Conservation (phyloP, 2,797 vertebrate genomes). For the Urocyon cinereoargenteus region DNA sequence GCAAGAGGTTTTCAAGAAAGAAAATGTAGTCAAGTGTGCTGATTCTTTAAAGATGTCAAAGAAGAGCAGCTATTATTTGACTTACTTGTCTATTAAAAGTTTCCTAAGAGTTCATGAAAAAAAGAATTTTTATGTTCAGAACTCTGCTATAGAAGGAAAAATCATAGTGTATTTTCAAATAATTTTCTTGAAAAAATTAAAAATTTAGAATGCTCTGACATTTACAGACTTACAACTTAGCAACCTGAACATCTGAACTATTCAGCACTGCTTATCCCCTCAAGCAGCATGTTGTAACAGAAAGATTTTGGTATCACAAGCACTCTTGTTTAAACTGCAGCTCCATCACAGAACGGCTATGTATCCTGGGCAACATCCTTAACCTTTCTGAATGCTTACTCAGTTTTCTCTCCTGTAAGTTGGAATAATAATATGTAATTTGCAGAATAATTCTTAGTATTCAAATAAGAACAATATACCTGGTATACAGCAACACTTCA, state of each 20-base stretch:
- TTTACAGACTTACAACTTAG: neutral
- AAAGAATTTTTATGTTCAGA: neutral
- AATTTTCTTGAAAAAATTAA: conserved; percentile 20
- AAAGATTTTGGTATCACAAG: neutral
- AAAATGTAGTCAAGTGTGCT: neutral
- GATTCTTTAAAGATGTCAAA: neutral
- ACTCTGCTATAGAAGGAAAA: neutral
- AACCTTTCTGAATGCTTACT: neutral
- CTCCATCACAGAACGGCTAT: neutral
- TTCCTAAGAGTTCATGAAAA: neutral
- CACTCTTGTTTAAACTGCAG: neutral
- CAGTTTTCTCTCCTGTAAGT: neutral
- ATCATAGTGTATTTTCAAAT: neutral
- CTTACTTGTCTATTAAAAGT: neutral
- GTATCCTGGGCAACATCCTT: neutral
- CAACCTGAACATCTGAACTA: neutral
- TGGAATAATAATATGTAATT: conserved; percentile 6
- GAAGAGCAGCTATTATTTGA: neutral
- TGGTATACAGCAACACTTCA: neutral
- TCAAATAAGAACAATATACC: neutral
- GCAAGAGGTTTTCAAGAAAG: neutral
- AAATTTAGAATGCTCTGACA: conserved; percentile 12
- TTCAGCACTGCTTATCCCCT: neutral
- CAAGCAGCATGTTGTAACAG: neutral
- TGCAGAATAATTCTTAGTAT: neutral